Conservation (phyloP, 2,888 invertebrate genomes). For the Belgica antarctica region DNA sequence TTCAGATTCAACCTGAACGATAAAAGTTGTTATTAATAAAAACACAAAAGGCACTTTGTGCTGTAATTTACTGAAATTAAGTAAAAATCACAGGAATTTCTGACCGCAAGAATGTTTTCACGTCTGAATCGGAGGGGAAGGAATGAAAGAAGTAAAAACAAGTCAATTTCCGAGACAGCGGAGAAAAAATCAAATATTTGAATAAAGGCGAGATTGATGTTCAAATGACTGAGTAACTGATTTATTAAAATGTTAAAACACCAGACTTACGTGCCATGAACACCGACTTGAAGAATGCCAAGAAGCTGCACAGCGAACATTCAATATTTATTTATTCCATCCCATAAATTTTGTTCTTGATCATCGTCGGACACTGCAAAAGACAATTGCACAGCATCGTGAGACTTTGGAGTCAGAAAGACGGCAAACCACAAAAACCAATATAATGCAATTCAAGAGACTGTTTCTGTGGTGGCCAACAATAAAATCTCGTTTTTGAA, state of each 20-base stretch:
- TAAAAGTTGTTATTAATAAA: conserved; percentile 10
- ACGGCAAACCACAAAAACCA: conserved; percentile 34
- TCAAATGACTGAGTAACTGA: conserved; percentile 36
- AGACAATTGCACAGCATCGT: not conserved
- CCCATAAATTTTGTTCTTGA: conserved; percentile 11
- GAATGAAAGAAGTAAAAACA: not conserved
- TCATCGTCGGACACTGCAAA: not conserved
- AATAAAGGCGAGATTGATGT: conserved; percentile 32
- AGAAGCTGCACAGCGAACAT: not conserved
- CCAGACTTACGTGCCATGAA: conserved; percentile 35
- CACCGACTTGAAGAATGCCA: not conserved
- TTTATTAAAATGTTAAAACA: conserved; percentile 42
- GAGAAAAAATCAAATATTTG: conserved; percentile 39
- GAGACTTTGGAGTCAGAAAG: not conserved
- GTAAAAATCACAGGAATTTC: conserved; percentile 25
- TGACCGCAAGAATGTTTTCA: conserved; percentile 27
- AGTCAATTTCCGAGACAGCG: conserved; percentile 15
- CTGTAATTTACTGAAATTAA: conserved; percentile 19
- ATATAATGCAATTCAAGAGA: conserved; percentile 30
- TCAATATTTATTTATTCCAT: conserved; percentile 4
- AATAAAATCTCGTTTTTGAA: conserved; percentile 2
- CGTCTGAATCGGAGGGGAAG: not conserved
- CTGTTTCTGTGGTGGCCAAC: not conserved
- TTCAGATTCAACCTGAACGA: not conserved
- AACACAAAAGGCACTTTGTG: not conserved